Evolutionary conservation across 64 coral and sea anemone genomes (phyloP).

Genomic region (Anthopleura sola): DNA sequence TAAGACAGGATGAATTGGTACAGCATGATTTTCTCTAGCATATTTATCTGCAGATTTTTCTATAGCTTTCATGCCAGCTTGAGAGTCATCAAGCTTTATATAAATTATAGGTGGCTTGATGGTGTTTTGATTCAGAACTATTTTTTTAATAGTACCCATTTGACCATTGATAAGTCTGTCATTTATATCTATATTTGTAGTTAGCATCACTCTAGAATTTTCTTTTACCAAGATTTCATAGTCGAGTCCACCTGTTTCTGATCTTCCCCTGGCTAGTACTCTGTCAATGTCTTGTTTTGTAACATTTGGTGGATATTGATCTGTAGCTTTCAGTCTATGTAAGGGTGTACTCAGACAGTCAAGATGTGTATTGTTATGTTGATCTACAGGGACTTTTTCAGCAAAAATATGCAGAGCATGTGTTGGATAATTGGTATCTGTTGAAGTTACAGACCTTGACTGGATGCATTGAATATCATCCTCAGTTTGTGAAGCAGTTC

Average conservation of each 20-base stretch:
- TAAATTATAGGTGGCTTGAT: constrained; percentile 41
- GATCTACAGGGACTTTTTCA: constrained; percentile 40
- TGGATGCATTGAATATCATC: not conserved
- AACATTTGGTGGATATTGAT: constrained; percentile 56
- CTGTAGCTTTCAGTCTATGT: constrained; percentile 42
- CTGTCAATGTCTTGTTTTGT: constrained; percentile 46
- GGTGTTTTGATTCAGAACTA: constrained; percentile 1
- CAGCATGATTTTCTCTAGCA: constrained; percentile 46
- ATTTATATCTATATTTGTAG: too few species aligned
- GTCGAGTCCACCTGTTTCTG: constrained; percentile 37
- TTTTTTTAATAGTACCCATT: too few species aligned
- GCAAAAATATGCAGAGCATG: constrained; percentile 18
- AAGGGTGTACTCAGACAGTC: constrained; percentile 25
- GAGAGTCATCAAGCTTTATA: constrained; percentile 54
- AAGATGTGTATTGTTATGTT: constrained; percentile 40
- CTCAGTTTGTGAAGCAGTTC: constrained; percentile 10
- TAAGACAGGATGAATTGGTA: constrained; percentile 58
- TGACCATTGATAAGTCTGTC: too few species aligned
- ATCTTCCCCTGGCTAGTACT: constrained; percentile 50
- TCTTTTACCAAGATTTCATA: too few species aligned
- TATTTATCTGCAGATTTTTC: constrained; percentile 15
- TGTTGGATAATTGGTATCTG: not conserved
- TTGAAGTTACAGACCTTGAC: not conserved
- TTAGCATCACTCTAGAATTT: too few species aligned
- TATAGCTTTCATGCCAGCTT: constrained; percentile 30